Evolutionary conservation across 2,797 vertebrate species (phyloP).

Genomic region (Microhierax caerulescens): DNA sequence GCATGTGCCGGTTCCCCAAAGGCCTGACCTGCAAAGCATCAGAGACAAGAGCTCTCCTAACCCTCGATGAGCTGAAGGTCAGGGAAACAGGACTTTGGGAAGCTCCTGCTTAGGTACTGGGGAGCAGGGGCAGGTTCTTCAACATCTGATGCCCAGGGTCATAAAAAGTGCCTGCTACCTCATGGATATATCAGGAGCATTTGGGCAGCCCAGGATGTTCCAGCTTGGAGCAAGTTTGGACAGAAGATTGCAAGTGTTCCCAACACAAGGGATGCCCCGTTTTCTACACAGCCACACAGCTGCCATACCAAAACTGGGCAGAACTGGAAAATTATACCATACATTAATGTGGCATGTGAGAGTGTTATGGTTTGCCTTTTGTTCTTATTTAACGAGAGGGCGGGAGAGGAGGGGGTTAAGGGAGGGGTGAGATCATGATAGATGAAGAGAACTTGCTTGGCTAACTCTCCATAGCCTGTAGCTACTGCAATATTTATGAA

Average conservation of each 20-base stretch:
- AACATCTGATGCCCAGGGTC: not conserved
- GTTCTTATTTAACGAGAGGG: conserved; percentile 69
- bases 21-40: not conserved
- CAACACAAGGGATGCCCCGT: not conserved
- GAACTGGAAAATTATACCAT: conserved; percentile 56
- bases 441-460: conserved; percentile 69
- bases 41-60: not conserved
- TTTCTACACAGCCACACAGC: not conserved
- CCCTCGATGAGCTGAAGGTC: not conserved
- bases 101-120: not conserved
- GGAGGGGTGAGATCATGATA: conserved; percentile 56
- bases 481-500: conserved; percentile 69
- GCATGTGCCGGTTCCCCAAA: not conserved
- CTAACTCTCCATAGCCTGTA: conserved; percentile 68
- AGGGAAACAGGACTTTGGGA: not conserved
- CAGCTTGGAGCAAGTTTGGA: not conserved
- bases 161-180: not conserved
- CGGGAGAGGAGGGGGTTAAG: conserved; percentile 54
- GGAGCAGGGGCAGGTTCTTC: not conserved
- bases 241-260: not conserved
- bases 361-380: conserved; percentile 63
- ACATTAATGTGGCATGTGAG: conserved; percentile 38
- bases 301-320: conserved; percentile 42
- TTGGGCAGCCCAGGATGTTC: not conserved
- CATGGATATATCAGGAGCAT: not conserved